Conservation (phyloP, 2,113 vertebrate species). For the Rhipidura dahli region DNA sequence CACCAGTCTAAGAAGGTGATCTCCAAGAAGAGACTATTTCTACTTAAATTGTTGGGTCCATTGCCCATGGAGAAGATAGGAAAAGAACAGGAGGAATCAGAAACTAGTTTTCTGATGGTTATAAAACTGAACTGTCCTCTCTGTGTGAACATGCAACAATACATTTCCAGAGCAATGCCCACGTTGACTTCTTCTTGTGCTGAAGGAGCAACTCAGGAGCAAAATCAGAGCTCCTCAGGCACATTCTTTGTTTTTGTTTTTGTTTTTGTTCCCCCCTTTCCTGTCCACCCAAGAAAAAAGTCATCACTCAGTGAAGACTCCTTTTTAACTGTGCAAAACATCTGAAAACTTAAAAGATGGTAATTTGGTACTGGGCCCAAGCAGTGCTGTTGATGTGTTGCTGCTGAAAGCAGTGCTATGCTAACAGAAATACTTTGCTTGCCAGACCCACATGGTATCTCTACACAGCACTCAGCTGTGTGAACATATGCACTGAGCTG, state of each 20-base stretch:
- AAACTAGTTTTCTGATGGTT: neutral
- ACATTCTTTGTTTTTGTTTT: neutral
- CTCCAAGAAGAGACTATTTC: neutral
- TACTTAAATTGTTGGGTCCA: neutral
- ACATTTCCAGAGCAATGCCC: neutral
- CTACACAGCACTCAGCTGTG: conserved; percentile 12
- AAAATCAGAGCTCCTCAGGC: neutral
- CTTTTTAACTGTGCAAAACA: neutral
- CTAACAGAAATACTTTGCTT: conserved; percentile 28
- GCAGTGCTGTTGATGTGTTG: neutral
- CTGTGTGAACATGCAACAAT: neutral
- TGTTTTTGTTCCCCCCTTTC: neutral
- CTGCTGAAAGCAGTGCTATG: conserved; percentile 30
- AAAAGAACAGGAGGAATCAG: neutral
- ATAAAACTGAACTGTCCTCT: neutral
- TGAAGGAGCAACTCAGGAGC: neutral
- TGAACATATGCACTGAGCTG: conserved; percentile 34
- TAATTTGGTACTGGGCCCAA: neutral
- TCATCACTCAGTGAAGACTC: neutral
- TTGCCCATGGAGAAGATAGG: neutral
- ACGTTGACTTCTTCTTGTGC: accelerated
- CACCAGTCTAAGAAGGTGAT: neutral
- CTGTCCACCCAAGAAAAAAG: neutral
- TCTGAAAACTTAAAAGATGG: neutral
- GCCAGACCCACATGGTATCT: neutral